A percentile compares a stretch with the other conserved stretches of the same genome.
These are phyloP conservation scores for Lomographa bimaculata DNA, from an alignment of 2,888 invertebrate species.

Conservation along the genomic window DNA sequence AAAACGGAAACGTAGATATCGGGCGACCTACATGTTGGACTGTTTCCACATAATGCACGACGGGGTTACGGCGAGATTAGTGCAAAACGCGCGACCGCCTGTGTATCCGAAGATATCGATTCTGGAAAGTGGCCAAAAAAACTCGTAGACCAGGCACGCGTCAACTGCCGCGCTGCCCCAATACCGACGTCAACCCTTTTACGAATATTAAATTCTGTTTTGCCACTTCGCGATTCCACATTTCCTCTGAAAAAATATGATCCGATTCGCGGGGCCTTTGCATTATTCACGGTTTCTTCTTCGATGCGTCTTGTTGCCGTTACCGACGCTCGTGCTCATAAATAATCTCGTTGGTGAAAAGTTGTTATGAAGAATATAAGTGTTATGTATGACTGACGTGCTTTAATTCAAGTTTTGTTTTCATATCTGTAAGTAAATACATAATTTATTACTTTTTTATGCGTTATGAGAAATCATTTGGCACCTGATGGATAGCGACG, in stretches of 20 bases:
- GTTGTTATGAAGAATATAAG: conserved; percentile 9
- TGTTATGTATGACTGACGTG: background rate
- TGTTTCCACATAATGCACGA: conserved; percentile 42
- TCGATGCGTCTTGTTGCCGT: conserved; percentile 43
- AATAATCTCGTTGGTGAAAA: conserved; percentile 17
- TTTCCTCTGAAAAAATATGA: conserved; percentile 70
- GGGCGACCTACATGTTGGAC: conserved; percentile 30
- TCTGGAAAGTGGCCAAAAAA: conserved; percentile 82
- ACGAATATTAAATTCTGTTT: conserved; percentile 84
- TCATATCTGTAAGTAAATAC: too few species aligned
- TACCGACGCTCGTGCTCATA: conserved; percentile 28
- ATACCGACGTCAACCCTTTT: conserved; percentile 80
- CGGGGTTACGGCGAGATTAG: conserved; percentile 70
- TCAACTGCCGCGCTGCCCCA: conserved; percentile 78
- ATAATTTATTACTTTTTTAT: too few species aligned
- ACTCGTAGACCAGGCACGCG: conserved; percentile 77
- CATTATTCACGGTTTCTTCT: conserved; percentile 68
- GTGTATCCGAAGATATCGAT: conserved; percentile 80
- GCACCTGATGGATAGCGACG: too few species aligned
- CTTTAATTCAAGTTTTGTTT: background rate
- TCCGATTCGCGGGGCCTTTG: conserved; percentile 66
- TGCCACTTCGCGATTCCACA: conserved; percentile 81
- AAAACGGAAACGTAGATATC: conserved; percentile 27
- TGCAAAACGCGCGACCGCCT: conserved; percentile 75
- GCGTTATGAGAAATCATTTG: too few species aligned